Evolutionary conservation across 2,113 vertebrate species (phyloP).

Genomic region (Ascaphus truei): DNA sequence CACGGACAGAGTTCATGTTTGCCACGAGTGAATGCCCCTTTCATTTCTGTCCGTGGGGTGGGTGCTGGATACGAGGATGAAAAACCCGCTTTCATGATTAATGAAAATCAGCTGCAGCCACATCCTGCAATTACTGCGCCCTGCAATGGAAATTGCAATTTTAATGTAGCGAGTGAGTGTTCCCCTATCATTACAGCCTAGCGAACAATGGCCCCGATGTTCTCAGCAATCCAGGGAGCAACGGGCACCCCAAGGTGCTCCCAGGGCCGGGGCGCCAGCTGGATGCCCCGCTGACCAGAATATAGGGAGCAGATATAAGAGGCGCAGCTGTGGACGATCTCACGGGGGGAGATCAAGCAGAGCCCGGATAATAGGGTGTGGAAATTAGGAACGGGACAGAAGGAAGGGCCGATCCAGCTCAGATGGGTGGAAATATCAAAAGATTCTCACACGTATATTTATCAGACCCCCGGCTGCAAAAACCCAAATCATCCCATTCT

Average conservation of each 20-base stretch:
- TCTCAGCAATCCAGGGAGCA: conserved; percentile 10
- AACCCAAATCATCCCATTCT: too few relatives aligned
- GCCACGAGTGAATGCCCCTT: conserved; percentile 5
- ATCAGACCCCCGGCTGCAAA: too few relatives aligned
- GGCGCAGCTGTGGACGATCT: too few relatives aligned
- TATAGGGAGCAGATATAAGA: too few relatives aligned
- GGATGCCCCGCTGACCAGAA: neutral
- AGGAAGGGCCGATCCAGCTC: too few relatives aligned
- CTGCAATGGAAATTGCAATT: neutral
- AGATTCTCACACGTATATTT: too few relatives aligned
- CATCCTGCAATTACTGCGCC: conserved; percentile 1
- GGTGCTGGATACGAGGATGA: neutral
- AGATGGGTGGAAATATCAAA: too few relatives aligned
- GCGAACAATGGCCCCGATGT: neutral
- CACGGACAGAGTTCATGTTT: conserved; percentile 5
- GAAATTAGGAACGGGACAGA: too few relatives aligned
- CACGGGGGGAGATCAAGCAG: too few relatives aligned
- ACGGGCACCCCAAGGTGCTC: neutral
- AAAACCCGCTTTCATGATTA: neutral
- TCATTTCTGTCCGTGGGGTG: neutral
- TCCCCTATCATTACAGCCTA: conserved; percentile 1
- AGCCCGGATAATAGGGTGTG: too few relatives aligned
- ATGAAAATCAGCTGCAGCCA: conserved; percentile 13
- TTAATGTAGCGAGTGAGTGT: neutral
- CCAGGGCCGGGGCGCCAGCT: neutral